Evolutionary conservation across 2,113 vertebrate genomes (phyloP).

Genomic region (Stigmatopora nigra): DNA sequence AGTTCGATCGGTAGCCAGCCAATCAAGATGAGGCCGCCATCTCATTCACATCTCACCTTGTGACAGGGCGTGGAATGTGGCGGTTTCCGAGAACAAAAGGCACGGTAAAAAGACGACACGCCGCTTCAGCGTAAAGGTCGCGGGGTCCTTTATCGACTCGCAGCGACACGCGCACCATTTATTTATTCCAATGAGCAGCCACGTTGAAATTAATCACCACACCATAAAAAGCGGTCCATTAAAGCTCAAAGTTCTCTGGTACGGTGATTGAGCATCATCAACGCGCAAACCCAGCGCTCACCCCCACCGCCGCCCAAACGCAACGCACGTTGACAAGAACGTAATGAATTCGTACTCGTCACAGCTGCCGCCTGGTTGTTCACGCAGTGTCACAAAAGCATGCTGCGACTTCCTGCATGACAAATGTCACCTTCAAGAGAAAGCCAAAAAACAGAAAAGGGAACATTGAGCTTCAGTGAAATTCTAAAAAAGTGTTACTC

Average conservation of each 20-base stretch:
- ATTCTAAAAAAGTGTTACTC: too few relatives aligned
- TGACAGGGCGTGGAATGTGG: slow-evolving; percentile 31
- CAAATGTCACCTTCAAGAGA: slow-evolving; percentile 64
- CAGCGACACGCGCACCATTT: slow-evolving; percentile 19
- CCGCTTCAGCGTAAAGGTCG: slow-evolving; percentile 45
- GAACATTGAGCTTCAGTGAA: too few relatives aligned
- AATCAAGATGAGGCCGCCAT: slow-evolving; percentile 69
- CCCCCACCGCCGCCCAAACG: not conserved
- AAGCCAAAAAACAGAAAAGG: slow-evolving; percentile 36
- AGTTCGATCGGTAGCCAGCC: slow-evolving; percentile 70
- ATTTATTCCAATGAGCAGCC: slow-evolving; percentile 23
- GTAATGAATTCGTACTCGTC: slow-evolving; percentile 56
- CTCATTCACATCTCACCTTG: slow-evolving; percentile 53
- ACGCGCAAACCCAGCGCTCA: slow-evolving; percentile 16
- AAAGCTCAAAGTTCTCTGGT: slow-evolving; percentile 50
- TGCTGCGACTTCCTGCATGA: slow-evolving; percentile 54
- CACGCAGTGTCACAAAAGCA: slow-evolving; percentile 60
- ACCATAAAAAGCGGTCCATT: slow-evolving; percentile 39
- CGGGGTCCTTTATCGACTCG: slow-evolving; percentile 16
- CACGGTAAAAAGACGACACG: slow-evolving; percentile 35
- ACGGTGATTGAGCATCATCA: slow-evolving; percentile 52
- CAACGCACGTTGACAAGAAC: not conserved
- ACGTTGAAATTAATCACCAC: slow-evolving; percentile 48
- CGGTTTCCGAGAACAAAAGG: slow-evolving; percentile 33
- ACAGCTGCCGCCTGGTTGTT: slow-evolving; percentile 56